Base-by-base conservation (phyloP, 2,888 invertebrate genomes). In the Lutraria lutraria region DNA sequence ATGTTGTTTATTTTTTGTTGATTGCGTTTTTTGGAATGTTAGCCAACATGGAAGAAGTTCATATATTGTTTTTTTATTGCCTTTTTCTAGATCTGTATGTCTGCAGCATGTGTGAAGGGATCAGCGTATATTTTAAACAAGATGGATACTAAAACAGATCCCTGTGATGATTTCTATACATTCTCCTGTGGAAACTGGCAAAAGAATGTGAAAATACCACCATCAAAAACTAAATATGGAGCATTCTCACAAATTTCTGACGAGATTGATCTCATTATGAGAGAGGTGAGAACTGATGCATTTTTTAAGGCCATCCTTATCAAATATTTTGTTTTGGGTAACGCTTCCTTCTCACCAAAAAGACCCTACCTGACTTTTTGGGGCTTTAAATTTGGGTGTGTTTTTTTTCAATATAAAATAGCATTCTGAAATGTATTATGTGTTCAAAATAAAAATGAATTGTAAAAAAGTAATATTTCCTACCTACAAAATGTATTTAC, bases 81-180 rank as follows among this genome's bases (percentile, higher is more conserved):
- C 12, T 25, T 68, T n/a, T 54, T 83, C 19, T 90, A 95, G 95
- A 80, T 84, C 15, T 96, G 95, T 83, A 83, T 86, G 21, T 93
- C 92, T 6, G 85, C 90, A 29, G 81, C 87, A 0, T 96, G 96
- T 90, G 94, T 95, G 43, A 89, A 90, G 43, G 90, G 93, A 8
- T 93, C 94, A 81, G 95, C 95, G 16, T 92, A 93, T 63, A 95
- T 96, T 34, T 83, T 95, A 15, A 83, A 91, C 83, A 94, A 94
- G 87, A 95, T 96, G 95, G 93, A 96, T 85, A 83, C 90, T 12
- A 82, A 90, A 0, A 92, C 91, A 0, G 93, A 95, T 80, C 96
- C 96, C 0, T 96, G 96, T 89, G 87, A 93, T 16, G 94, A 96
- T 86, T 96, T 96, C 91, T 96, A 96, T 90, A 84, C 89, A 54